phyloP scores from a whole-genome alignment of 2,888 invertebrate species.

The Fragum sueziense region DNA sequence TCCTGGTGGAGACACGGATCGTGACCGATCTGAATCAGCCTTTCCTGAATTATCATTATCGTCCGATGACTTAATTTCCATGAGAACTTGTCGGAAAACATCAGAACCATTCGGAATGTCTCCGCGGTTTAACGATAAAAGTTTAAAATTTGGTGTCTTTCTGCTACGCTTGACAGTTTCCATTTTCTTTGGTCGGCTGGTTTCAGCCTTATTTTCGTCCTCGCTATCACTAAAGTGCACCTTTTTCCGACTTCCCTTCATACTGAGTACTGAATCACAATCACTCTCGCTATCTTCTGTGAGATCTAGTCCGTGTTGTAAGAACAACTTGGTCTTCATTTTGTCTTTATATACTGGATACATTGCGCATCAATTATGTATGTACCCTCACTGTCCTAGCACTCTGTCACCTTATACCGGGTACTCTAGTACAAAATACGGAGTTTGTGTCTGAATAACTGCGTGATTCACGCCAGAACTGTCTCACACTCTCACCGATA shows the following conservation, averaged over 20 bases:
- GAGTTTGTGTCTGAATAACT: background rate
- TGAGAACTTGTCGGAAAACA: slow-evolving; percentile 44
- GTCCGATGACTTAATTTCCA: slow-evolving; percentile 39
- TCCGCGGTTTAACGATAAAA: slow-evolving; percentile 32
- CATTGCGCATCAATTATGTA: slow-evolving; percentile 2
- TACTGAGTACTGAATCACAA: slow-evolving; percentile 31
- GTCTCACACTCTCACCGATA: background rate
- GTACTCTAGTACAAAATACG: background rate
- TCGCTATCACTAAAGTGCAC: slow-evolving; percentile 33
- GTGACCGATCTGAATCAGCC: background rate
- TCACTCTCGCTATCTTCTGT: slow-evolving; percentile 45
- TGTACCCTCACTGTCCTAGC: background rate
- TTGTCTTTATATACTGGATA: slow-evolving; percentile 7
- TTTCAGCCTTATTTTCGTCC: background rate
- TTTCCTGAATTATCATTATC: slow-evolving; percentile 19
- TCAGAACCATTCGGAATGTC: slow-evolving; percentile 50
- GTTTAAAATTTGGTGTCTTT: slow-evolving; percentile 13
- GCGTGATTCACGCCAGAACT: background rate
- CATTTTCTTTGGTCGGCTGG: background rate
- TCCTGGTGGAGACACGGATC: slow-evolving; percentile 25
- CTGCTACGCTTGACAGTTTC: background rate
- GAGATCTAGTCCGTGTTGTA: slow-evolving; percentile 1
- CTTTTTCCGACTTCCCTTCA: slow-evolving; percentile 31
- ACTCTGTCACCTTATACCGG: background rate
- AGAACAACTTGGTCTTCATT: slow-evolving; percentile 23